phyloP scores from a whole-genome alignment of 2,797 vertebrate genomes.

The Channa striata region DNA sequence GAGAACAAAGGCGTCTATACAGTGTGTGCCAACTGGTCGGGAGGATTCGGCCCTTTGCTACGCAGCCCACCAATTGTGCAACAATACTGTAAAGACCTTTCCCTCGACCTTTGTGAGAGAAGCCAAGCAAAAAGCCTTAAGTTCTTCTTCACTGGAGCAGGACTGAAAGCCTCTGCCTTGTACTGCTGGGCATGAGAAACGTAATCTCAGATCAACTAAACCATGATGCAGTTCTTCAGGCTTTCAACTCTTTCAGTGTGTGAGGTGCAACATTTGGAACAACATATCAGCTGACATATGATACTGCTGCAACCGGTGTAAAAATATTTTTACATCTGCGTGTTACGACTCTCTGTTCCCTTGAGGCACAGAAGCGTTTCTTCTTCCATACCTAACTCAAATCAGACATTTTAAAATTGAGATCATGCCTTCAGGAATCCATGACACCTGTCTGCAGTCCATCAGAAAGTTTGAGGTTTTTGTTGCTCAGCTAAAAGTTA shows the following conservation, averaged over 20 bases:
- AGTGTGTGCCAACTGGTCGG: conserved; percentile 65
- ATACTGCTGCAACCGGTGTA: background rate
- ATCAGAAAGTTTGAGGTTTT: conserved; percentile 27
- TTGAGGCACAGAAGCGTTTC: background rate
- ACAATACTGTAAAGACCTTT: conserved; percentile 75
- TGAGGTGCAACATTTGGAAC: background rate
- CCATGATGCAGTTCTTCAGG: background rate
- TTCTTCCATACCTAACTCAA: background rate
- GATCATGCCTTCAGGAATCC: background rate
- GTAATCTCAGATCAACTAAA: conserved; percentile 12
- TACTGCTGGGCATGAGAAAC: conserved; percentile 7
- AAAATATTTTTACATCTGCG: background rate
- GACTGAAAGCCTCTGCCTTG: conserved; percentile 20
- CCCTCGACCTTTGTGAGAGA: conserved; percentile 70
- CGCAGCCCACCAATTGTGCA: conserved; percentile 64
- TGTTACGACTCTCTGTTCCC: background rate
- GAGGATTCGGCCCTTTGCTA: conserved; percentile 43
- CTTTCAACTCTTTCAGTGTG: conserved; percentile 1
- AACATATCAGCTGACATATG: background rate
- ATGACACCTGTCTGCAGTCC: conserved; percentile 49
- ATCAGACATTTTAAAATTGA: too few relatives aligned
- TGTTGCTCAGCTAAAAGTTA: conserved; percentile 44
- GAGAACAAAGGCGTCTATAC: conserved; percentile 71
- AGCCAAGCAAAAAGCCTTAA: conserved; percentile 37
- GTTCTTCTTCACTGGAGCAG: conserved; percentile 20